Evolutionary conservation across 1,140 invertebrate species (phyloP), one percentile per base, ranked within the genome.

Genomic region (Leguminivora glycinivorella): DNA sequence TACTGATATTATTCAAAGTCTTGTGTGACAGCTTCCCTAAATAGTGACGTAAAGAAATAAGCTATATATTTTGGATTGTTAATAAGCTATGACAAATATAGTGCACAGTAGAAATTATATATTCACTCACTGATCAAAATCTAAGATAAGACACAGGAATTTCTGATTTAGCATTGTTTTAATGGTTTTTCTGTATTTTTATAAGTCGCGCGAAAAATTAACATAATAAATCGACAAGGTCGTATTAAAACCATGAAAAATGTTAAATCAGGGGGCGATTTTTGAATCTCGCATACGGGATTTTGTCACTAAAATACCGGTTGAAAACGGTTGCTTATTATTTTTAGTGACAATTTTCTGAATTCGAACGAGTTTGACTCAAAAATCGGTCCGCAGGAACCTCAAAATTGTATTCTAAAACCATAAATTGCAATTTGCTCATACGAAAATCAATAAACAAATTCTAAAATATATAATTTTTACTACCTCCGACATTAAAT

Each of bases 391-490:
- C n/a, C n/a, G n/a, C n/a, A n/a, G n/a, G n/a, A n/a, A n/a, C n/a
- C n/a, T n/a, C n/a, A n/a, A n/a, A n/a, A n/a, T n/a, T n/a, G 29
- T 1, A 31, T 40, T 31, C 38, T 40, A 40, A 14, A 40, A 43
- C 5, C n/a, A 43, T 43, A 7, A 47, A 22, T 52, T 52, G 17
- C 17, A 22, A 22, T n/a, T 52, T 52, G 47, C 17, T 52, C 19
- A 52, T 9, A 22, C 17, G 1, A 17, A 47, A 38, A 14, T 47
- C n/a, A 47, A 47, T 47, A 52, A 52, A 22, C 7, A 52, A 52
- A 52, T 52, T 52, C 17, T 22, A 52, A 52, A 52, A 63, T n/a
- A 12, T 63, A 63, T 63, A 26, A 26, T 29, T 63, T 34, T n/a
- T 12, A 63, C 58, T 63, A 63, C 58, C 58, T 63, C 58, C 19